Evolutionary conservation across 2,888 invertebrate species (phyloP).

Genomic region (Nudaria mundana): DNA sequence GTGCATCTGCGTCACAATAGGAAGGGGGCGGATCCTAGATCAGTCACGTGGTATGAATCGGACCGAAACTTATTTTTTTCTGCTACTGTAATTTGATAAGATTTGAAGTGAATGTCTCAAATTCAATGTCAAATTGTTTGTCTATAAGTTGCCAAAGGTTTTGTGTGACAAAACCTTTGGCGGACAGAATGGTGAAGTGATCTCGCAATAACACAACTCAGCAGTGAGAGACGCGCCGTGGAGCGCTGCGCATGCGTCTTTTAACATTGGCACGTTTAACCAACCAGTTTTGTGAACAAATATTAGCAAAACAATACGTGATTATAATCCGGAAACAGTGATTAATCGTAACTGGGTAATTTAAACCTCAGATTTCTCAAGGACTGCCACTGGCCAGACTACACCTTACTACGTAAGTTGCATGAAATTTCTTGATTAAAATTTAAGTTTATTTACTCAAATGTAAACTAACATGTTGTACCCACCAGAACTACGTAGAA

Average conservation of each 20-base stretch:
- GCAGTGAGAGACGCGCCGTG: conserved; percentile 62
- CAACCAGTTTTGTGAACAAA: conserved; percentile 9
- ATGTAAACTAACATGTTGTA: conserved; percentile 10
- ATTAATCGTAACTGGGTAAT: too few relatives aligned
- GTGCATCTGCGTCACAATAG: too few relatives aligned
- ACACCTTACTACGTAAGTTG: conserved; percentile 58
- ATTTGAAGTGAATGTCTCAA: too few relatives aligned
- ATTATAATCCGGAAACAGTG: conserved; percentile 43
- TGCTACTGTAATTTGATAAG: too few relatives aligned
- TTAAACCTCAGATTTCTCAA: too few relatives aligned
- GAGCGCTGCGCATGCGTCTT: conserved; percentile 68
- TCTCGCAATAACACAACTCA: conserved; percentile 36
- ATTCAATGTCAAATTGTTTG: too few relatives aligned
- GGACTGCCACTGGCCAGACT: conserved; percentile 44
- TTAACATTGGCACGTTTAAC: conserved; percentile 27
- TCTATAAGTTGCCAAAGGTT: conserved; percentile 17
- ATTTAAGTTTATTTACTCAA: conserved; percentile 26
- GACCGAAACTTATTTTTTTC: too few relatives aligned
- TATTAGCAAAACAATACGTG: conserved; percentile 25
- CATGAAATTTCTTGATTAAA: conserved; percentile 36
- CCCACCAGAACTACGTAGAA: conserved; percentile 21
- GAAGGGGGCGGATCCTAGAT: too few relatives aligned
- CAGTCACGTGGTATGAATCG: too few relatives aligned
- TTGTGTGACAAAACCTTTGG: conserved; percentile 34
- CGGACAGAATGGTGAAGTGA: conserved; percentile 37